Evolutionary conservation across 2,888 invertebrate species (phyloP).

Genomic region (Eupelmus urozonus): DNA sequence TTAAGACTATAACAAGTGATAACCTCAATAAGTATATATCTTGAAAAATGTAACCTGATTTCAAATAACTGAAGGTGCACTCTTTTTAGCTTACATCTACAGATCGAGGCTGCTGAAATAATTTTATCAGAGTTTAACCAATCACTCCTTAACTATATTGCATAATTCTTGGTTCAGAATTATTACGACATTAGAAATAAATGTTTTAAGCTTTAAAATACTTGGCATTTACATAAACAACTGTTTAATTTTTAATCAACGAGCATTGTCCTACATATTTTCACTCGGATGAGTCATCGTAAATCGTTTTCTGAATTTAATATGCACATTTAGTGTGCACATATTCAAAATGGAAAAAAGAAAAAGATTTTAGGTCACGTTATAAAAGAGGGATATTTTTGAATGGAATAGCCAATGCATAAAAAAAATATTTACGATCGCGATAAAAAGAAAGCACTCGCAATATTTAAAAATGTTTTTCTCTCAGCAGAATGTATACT

Average conservation of each 20-base stretch:
- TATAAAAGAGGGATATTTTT: slow-evolving; percentile 12
- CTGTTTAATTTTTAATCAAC: background rate
- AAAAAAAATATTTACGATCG: slow-evolving; percentile 29
- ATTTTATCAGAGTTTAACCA: too few relatives aligned
- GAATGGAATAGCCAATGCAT: background rate
- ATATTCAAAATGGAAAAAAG: background rate
- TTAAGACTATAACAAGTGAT: slow-evolving; percentile 40
- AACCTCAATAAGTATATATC: slow-evolving; percentile 26
- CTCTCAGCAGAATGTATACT: too few relatives aligned
- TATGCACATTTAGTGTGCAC: background rate
- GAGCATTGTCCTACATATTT: background rate
- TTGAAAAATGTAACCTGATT: slow-evolving; percentile 13
- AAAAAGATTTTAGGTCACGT: background rate
- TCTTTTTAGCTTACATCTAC: too few relatives aligned
- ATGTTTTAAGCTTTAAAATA: too few relatives aligned
- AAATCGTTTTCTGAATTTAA: background rate
- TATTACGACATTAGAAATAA: too few relatives aligned
- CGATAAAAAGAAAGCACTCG: slow-evolving; percentile 7
- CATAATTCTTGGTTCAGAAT: too few relatives aligned
- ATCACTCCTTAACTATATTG: too few relatives aligned
- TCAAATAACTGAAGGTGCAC: background rate
- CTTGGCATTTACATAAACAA: too few relatives aligned
- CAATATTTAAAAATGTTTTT: slow-evolving; percentile 29
- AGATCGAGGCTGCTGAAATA: too few relatives aligned
- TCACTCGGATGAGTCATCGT: background rate